phyloP scores from a whole-genome alignment of 2,113 vertebrate genomes.

The Stigmatopora argus region DNA sequence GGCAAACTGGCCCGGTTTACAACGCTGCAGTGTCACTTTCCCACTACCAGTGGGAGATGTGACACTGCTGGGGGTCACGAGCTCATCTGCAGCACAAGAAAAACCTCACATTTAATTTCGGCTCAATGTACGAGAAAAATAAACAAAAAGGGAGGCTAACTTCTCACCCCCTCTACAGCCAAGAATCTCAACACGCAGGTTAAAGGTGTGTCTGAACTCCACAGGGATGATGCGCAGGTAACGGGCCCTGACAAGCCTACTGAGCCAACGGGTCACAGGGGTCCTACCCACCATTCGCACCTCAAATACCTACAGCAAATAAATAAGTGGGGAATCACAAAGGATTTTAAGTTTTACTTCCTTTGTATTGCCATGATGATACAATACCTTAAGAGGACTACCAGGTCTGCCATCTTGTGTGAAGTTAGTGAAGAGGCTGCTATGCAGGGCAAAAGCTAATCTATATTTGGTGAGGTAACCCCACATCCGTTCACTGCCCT shows the following conservation, averaged over 20 bases:
- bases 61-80: constrained; percentile 52
- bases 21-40: constrained; percentile 35
- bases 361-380: background rate
- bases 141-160: background rate
- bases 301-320: constrained; percentile 66
- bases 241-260: constrained; percentile 63
- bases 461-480: constrained; percentile 72
- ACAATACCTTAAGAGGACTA: constrained; percentile 56
- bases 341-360: too few relatives aligned
- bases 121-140: background rate
- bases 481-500: constrained; percentile 68
- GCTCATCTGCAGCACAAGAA: constrained; percentile 48
- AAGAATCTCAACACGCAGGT: constrained; percentile 71
- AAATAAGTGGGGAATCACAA: background rate
- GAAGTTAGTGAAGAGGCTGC: constrained; percentile 64
- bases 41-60: constrained; percentile 35
- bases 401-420: constrained; percentile 39
- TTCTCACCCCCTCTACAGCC: constrained; percentile 72
- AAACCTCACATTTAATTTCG: background rate
- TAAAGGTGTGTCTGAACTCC: constrained; percentile 69
- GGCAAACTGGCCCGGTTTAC: constrained; percentile 56
- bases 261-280: constrained; percentile 67
- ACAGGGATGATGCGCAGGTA: constrained; percentile 73
- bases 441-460: constrained; percentile 65
- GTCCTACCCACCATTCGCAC: constrained; percentile 67